A percentile compares a stretch with the other conserved stretches of the same genome.
Evolutionary conservation across 2,888 invertebrate species (phyloP).

Genomic region (Osmoderma eremita): DNA sequence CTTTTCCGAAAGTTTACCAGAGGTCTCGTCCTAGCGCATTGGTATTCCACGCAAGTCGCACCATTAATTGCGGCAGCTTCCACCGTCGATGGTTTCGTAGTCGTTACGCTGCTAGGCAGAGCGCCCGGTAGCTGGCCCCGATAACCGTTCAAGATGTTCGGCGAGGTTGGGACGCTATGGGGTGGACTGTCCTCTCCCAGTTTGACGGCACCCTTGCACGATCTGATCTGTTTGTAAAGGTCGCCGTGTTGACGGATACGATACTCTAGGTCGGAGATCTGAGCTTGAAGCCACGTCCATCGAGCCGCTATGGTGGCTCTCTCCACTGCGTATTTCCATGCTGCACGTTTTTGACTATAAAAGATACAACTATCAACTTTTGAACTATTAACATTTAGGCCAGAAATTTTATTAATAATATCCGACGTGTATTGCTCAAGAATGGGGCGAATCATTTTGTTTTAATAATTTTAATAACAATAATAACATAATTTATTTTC

Average conservation of each 20-base stretch:
- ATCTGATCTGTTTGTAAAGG: conserved; percentile 74
- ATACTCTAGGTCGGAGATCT: conserved; percentile 91
- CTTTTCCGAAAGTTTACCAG: conserved; percentile 77
- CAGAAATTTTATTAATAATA: not conserved
- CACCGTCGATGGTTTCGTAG: conserved; percentile 39
- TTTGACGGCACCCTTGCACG: conserved; percentile 71
- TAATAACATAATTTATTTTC: no score
- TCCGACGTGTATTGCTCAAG: no score
- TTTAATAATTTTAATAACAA: no score
- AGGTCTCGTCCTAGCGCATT: conserved; percentile 75
- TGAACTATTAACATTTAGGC: not conserved
- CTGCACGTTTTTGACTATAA: conserved; percentile 79
- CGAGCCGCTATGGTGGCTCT: conserved; percentile 85
- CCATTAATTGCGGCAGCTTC: conserved; percentile 9
- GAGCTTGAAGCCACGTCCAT: conserved; percentile 94
- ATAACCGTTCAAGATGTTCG: conserved; percentile 70
- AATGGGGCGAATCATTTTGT: no score
- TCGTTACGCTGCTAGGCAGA: conserved; percentile 51
- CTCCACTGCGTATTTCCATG: conserved; percentile 83
- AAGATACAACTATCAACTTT: not conserved
- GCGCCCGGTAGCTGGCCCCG: conserved; percentile 73
- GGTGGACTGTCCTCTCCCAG: conserved; percentile 66
- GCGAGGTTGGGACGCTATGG: conserved; percentile 52
- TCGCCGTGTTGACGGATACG: conserved; percentile 89
- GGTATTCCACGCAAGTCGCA: conserved; percentile 52